These are phyloP conservation scores for Archips xylosteana DNA, from an alignment of 2,888 invertebrate genomes.

Conservation along the genomic window DNA sequence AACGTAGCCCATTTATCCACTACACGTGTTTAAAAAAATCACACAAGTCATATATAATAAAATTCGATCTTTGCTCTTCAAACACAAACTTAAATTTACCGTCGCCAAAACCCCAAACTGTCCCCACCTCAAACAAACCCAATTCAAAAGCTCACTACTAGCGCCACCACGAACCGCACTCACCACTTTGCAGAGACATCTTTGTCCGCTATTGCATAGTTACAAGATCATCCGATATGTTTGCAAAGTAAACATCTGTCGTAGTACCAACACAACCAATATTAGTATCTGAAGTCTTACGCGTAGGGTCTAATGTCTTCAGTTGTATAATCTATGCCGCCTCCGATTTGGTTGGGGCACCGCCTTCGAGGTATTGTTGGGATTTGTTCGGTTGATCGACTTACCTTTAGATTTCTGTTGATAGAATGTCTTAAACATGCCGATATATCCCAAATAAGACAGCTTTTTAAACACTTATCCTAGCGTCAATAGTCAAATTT, in stretches of 20 bases:
- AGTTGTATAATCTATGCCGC: constrained; percentile 47
- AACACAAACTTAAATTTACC: constrained; percentile 27
- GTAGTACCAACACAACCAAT: constrained; percentile 8
- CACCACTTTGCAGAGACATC: constrained; percentile 47
- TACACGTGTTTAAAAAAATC: constrained; percentile 32
- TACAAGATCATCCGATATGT: constrained; percentile 45
- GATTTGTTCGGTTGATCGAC: constrained; percentile 43
- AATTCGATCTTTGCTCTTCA: constrained; percentile 67
- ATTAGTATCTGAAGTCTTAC: constrained; percentile 12
- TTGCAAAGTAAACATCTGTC: constrained; percentile 75
- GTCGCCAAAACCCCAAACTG: constrained; percentile 2
- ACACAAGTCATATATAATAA: constrained; percentile 70
- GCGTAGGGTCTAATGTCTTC: background rate
- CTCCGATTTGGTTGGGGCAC: constrained; percentile 55
- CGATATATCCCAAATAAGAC: background rate
- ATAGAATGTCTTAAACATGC: constrained; percentile 17
- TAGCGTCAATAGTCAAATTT: no score
- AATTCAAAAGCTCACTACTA: constrained; percentile 5
- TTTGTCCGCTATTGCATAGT: constrained; percentile 67
- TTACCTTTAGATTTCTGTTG: constrained; percentile 35
- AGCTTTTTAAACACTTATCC: no score
- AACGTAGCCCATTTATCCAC: no score
- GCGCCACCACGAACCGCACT: constrained; percentile 13
- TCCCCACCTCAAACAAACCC: background rate
- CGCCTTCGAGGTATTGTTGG: constrained; percentile 44